Conservation (phyloP, 2,888 invertebrate genomes). For the Sinhomidia bicolor region DNA sequence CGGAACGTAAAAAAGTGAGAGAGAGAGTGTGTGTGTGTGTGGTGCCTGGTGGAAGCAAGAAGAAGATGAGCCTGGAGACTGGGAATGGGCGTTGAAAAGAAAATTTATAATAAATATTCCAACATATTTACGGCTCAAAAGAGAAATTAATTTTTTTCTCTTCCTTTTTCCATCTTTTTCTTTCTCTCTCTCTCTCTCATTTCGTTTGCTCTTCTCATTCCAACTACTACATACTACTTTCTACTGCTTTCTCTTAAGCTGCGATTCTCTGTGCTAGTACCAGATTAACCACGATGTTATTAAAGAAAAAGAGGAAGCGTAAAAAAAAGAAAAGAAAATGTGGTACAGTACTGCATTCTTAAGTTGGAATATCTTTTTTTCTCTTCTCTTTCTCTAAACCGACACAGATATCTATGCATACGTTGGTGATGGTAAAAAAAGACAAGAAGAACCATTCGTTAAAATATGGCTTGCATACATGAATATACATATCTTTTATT, state of each 20-base stretch:
- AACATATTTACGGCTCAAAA: slow-evolving; percentile 65
- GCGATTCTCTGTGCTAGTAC: slow-evolving; percentile 30
- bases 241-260: neutral
- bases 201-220: slow-evolving; percentile 11
- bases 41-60: neutral
- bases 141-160: slow-evolving; percentile 65
- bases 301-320: slow-evolving; percentile 34
- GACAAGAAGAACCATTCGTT: slow-evolving; percentile 48
- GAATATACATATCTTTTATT: slow-evolving; percentile 55
- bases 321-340: slow-evolving; percentile 16
- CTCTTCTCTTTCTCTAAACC: slow-evolving; percentile 25
- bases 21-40: neutral
- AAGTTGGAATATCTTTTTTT: neutral
- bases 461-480: slow-evolving; percentile 64
- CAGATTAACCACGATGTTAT: slow-evolving; percentile 61
- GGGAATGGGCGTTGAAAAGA: slow-evolving; percentile 66
- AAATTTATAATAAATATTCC: slow-evolving; percentile 68
- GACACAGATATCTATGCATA: neutral
- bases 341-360: neutral
- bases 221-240: too few relatives aligned
- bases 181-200: slow-evolving; percentile 31
- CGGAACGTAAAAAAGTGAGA: neutral
- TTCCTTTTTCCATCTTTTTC: slow-evolving; percentile 19
- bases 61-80: slow-evolving; percentile 57
- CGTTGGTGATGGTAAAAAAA: slow-evolving; percentile 7